phyloP scores from a whole-genome alignment of 2,888 invertebrate genomes.

The Corythucha ciliata region DNA sequence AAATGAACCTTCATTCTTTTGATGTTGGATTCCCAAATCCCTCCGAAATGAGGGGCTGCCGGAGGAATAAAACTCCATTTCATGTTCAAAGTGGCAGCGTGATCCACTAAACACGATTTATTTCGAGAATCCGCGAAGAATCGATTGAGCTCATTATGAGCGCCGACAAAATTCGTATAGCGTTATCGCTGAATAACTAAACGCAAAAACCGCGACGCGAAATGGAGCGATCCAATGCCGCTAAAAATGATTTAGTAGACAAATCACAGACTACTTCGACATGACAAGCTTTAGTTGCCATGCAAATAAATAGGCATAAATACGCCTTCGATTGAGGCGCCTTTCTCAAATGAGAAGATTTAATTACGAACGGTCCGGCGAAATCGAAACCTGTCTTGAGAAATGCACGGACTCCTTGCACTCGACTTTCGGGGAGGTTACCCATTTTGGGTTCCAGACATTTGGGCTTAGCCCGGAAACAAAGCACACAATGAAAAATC shows the following conservation, averaged over 20 bases:
- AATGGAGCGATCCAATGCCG: slow-evolving; percentile 34
- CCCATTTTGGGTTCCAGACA: slow-evolving; percentile 27
- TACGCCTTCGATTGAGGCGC: slow-evolving; percentile 23
- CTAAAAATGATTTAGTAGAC: slow-evolving; percentile 35
- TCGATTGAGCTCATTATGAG: slow-evolving; percentile 28
- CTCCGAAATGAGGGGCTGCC: not conserved
- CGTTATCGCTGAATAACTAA: slow-evolving; percentile 35
- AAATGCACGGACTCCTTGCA: slow-evolving; percentile 28
- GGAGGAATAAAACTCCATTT: slow-evolving; percentile 2
- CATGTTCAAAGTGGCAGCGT: not conserved
- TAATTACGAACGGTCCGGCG: slow-evolving; percentile 28
- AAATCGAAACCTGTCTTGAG: slow-evolving; percentile 31
- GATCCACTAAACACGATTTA: not conserved
- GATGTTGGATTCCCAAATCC: not conserved
- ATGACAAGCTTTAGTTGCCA: slow-evolving; percentile 36
- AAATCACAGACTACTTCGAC: slow-evolving; percentile 37
- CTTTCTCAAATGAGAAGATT: slow-evolving; percentile 3
- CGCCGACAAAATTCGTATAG: slow-evolving; percentile 38
- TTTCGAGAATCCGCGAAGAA: not conserved
- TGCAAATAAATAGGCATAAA: slow-evolving; percentile 34
- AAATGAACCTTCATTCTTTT: no score
- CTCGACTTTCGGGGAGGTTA: slow-evolving; percentile 25
- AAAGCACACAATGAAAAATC: slow-evolving; percentile 14
- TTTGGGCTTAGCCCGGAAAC: slow-evolving; percentile 15
- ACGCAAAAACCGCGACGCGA: slow-evolving; percentile 34